Conservation (phyloP, 92 coral and sea anemone genomes). For the Phenganax stokvisi region DNA sequence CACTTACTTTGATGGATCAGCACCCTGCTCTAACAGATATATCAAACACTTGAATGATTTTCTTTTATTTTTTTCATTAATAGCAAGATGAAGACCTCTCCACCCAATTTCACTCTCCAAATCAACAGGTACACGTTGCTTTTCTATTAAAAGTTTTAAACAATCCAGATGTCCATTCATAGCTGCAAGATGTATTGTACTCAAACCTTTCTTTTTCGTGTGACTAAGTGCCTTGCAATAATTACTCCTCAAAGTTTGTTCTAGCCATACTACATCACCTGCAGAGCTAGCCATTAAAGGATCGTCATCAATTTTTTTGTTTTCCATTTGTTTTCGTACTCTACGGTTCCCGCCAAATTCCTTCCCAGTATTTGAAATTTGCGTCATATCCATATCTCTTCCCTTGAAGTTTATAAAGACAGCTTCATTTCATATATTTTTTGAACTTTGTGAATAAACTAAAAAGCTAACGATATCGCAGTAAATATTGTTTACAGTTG, state of each 20-base stretch:
- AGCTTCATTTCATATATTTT: background rate
- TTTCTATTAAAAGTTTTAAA: slow-evolving; percentile 66
- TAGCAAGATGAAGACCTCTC: slow-evolving; percentile 88
- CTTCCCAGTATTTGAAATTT: slow-evolving; percentile 18
- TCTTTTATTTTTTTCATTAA: slow-evolving; percentile 61
- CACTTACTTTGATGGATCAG: slow-evolving; percentile 85
- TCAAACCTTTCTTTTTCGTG: slow-evolving; percentile 85
- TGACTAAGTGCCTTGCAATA: slow-evolving; percentile 56
- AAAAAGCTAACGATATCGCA: background rate
- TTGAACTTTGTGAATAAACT: background rate
- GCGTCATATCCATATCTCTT: slow-evolving; percentile 14
- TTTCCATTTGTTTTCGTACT: slow-evolving; percentile 59
- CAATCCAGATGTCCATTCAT: slow-evolving; percentile 88
- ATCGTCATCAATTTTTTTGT: slow-evolving; percentile 81
- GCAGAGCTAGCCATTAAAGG: slow-evolving; percentile 87
- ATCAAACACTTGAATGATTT: slow-evolving; percentile 65
- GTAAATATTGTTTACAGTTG: slow-evolving; percentile 1
- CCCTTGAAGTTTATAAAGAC: background rate
- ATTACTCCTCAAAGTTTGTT: slow-evolving; percentile 77
- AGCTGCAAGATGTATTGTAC: slow-evolving; percentile 90
- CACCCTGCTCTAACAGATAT: slow-evolving; percentile 75
- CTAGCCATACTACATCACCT: slow-evolving; percentile 92
- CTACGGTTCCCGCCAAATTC: slow-evolving; percentile 51
- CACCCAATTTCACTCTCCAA: slow-evolving; percentile 83
- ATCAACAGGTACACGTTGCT: slow-evolving; percentile 70